Conservation (phyloP, 2,888 invertebrate genomes). For the Phytoseiulus persimilis region DNA sequence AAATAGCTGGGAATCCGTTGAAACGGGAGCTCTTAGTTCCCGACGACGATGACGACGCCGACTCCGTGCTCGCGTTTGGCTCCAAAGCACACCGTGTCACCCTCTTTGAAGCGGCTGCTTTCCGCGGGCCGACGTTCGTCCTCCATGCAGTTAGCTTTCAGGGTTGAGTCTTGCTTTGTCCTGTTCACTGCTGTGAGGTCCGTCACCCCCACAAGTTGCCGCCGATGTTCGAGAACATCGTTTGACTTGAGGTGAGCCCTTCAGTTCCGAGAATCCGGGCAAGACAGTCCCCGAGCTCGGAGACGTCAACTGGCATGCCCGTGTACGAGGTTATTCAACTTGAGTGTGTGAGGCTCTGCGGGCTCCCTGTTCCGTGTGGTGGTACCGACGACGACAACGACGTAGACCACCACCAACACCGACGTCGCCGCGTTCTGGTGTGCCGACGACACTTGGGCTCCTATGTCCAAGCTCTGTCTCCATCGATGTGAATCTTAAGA, state of each 20-base stretch:
- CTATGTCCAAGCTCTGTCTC: background rate
- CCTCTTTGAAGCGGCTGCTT: background rate
- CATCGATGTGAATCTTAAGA: background rate
- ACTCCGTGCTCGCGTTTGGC: too few relatives aligned
- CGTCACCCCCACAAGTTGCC: constrained; percentile 37
- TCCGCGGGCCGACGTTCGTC: background rate
- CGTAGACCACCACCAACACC: background rate
- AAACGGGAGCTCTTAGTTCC: too few relatives aligned
- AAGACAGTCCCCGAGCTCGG: background rate
- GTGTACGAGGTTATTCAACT: background rate
- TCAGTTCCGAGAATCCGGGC: background rate
- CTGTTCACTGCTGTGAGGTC: constrained; percentile 34
- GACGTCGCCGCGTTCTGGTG: background rate
- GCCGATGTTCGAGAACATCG: constrained; percentile 5
- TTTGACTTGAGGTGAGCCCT: background rate
- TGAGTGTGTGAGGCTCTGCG: background rate
- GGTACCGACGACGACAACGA: background rate
- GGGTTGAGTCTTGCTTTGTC: constrained; percentile 34
- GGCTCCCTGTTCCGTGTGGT: background rate
- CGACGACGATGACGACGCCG: too few relatives aligned
- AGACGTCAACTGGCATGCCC: background rate
- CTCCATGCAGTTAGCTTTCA: constrained; percentile 36
- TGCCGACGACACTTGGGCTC: background rate
- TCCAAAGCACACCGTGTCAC: too few relatives aligned
- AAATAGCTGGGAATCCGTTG: too few relatives aligned